Percentiles rank a stretch among this genome's conserved stretches.
These are phyloP conservation scores for Arenaria interpres DNA, from an alignment of 2,113 vertebrate species.

Conservation along the genomic window DNA sequence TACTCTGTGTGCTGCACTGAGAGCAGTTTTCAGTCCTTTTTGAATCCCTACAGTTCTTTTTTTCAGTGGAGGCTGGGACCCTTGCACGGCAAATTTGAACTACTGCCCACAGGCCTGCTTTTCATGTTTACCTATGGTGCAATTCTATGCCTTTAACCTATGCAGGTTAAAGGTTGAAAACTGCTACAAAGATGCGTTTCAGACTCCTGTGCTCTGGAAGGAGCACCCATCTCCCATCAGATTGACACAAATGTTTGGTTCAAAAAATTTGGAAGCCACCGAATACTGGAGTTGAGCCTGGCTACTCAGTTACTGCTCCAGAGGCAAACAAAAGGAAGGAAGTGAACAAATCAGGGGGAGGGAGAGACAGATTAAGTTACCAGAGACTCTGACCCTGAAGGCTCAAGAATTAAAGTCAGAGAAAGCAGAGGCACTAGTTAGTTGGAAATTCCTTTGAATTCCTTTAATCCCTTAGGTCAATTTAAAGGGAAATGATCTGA, in stretches of 20 bases:
- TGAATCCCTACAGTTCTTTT: fast-evolving
- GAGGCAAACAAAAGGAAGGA: constrained; percentile 43
- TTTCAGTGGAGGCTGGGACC: background rate
- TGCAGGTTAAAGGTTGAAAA: fast-evolving
- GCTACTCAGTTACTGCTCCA: background rate
- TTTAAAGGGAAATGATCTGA: constrained; percentile 70
- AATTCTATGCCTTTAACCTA: background rate
- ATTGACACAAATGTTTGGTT: background rate
- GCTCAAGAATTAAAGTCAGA: constrained; percentile 62
- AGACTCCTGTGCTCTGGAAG: background rate
- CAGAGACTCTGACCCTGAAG: background rate
- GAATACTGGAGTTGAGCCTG: background rate
- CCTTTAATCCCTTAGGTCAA: constrained; percentile 69
- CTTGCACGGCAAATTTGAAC: background rate
- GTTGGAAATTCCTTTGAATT: constrained; percentile 73
- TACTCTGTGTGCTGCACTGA: background rate
- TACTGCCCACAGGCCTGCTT: background rate
- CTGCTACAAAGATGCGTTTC: background rate
- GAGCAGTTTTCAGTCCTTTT: background rate
- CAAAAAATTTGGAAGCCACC: background rate
- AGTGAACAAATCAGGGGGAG: constrained; percentile 35
- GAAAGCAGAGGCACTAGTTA: constrained; percentile 43
- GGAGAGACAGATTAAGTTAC: constrained; percentile 55
- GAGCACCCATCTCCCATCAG: background rate
- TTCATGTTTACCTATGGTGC: background rate